These are phyloP conservation scores for Mixornis gularis DNA, from an alignment of 2,113 vertebrate species.

Conservation along the genomic window DNA sequence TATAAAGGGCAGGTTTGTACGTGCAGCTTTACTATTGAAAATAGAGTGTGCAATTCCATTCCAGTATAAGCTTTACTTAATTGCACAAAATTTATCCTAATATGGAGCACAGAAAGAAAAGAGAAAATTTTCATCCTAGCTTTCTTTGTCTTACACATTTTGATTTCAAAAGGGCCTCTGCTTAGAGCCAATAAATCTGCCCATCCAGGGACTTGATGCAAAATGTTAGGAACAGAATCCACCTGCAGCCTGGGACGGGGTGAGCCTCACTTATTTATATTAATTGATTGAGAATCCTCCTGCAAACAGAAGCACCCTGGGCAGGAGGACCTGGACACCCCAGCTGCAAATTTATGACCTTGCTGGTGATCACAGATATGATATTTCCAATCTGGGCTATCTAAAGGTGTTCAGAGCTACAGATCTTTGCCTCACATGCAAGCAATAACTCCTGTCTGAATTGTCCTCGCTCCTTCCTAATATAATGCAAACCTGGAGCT, in stretches of 20 bases:
- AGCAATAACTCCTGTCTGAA: not conserved
- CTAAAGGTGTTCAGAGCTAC: not conserved
- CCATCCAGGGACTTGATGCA: not conserved
- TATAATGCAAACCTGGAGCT: not conserved
- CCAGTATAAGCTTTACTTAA: not conserved
- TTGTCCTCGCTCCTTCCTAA: not conserved
- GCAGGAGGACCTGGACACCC: not conserved
- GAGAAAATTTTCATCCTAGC: not conserved
- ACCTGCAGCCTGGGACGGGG: accelerated
- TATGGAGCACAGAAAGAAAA: not conserved
- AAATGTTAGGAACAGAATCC: not conserved
- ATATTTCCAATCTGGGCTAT: not conserved
- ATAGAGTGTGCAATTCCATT: not conserved
- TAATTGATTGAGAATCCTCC: accelerated
- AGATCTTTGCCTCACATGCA: not conserved
- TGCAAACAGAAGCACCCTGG: not conserved
- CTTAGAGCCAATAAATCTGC: not conserved
- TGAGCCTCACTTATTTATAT: not conserved
- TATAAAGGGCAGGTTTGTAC: not conserved
- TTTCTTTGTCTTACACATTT: not conserved
- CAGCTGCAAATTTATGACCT: not conserved
- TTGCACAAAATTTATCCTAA: not conserved
- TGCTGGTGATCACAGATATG: not conserved
- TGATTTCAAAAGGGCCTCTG: not conserved
- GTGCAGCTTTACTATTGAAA: not conserved